Base-by-base conservation (phyloP, 2,888 invertebrate genomes). In the Drosophila quasianomalipes region DNA sequence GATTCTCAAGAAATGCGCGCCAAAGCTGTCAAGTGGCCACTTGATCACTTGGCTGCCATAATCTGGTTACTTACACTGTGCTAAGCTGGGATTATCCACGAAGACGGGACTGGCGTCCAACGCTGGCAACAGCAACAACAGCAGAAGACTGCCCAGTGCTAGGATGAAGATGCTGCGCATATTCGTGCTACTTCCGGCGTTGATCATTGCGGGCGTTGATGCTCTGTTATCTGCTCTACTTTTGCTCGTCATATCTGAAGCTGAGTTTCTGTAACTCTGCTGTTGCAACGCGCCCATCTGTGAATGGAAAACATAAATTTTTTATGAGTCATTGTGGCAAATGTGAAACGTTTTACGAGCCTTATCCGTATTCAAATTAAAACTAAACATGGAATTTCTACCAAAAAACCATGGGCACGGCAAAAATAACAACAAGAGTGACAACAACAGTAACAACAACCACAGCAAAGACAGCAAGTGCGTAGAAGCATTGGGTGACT, bases 51-150 rank as follows among this genome's bases (percentile, higher is more conserved):
- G 35, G 41, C 51, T 59, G 22, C 78, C 52, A 62, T 70, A 69
- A 58, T 65, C 53, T 53, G 47, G 47, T 53, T 91, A 93, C 93
- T 93, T 92, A 93, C 93, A 93, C 75, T 93, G 93, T 70, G 93
- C 92, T 93, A 93, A 90, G 85, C 92, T 93, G 85, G 93, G 93
- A 92, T 93, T 93, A 91, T 93, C 93, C 86, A 93, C 92, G 74
- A 93, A 93, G 68, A 93, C 92, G 73, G 93, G 93, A 80, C 78
- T 93, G 74, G 92, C 91, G 79, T 85, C 72, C 31, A 47, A 33
- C 30, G 76, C n/a, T 26, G 64, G 68, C 76, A 64, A 39, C 60
- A 75, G 41, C 57, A 74, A 39, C 39, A 73, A 14, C 63, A 89
- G 78, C 76, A 92, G 76, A 74, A 92, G 82, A 74, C 75, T 77